Evolutionary conservation across 2,888 invertebrate genomes (phyloP), one percentile per base, ranked within the genome.

Genomic region (Polydrusus tereticollis): DNA sequence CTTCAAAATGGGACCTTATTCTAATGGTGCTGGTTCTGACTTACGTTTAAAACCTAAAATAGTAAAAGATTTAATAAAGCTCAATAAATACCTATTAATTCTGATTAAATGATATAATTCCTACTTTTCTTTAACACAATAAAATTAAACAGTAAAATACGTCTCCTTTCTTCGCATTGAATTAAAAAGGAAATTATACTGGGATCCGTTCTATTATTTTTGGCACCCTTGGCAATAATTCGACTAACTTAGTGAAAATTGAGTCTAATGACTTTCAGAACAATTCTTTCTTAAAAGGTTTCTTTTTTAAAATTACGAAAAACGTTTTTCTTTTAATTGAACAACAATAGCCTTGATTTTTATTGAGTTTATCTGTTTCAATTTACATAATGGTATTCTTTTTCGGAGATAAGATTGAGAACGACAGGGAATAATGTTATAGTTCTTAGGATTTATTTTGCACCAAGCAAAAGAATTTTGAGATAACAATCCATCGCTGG

Each of bases 181-280:
- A n/a, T 47, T 47, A 47, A 23, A 23, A 5, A 21, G 47, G n/a
- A 47, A 47, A 47, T 47, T 47, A 47, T 47, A 47, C 47, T n/a
- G 47, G 21, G 47, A 23, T 3, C 47, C 47, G n/a, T 21, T 47
- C 47, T 47, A 47, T 47, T 47, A 47, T 23, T 47, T 47, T 47
- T 47, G 47, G 47, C 47, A 47, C 47, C 47, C 47, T 23, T 47
- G 10, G 23, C 47, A 47, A 23, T 47, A 47, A 47, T 23, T 23
- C 47, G 47, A 47, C 47, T 23, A 47, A 47, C 47, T 47, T 47
- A 47, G 47, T n/a, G 47, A 20, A 47, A 47, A 47, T 47, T 47
- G 47, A 47, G 21, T 47, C 47, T 23, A 47, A 47, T 47, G 47
- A 47, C 47, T 47, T 47, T 47, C 20, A 10, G n/a, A 47, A 47